Evolutionary conservation across 2,113 vertebrate species (phyloP).

Genomic region (Epinephelus lanceolatus): DNA sequence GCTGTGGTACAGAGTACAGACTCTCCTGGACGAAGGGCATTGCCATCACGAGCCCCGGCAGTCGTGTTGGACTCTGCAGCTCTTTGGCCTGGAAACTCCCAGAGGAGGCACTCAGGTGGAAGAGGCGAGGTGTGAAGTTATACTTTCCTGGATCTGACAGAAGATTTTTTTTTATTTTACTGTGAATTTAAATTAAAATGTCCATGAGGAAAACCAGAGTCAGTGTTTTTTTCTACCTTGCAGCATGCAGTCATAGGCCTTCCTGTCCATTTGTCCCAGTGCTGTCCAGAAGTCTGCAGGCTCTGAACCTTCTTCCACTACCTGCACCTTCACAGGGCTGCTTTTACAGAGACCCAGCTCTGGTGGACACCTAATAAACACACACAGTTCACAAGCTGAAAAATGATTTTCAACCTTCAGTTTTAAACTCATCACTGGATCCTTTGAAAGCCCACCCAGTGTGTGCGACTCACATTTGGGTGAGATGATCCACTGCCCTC

Average conservation of each 20-base stretch:
- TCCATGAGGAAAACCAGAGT: background rate
- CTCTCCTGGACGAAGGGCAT: slow-evolving; percentile 86
- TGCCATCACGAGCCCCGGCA: slow-evolving; percentile 76
- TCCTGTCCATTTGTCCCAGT: slow-evolving; percentile 83
- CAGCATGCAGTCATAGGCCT: slow-evolving; percentile 88
- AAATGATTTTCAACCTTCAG: background rate
- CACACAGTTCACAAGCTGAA: background rate
- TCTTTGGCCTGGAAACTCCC: slow-evolving; percentile 80
- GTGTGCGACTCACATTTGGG: slow-evolving; percentile 76
- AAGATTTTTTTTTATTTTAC: background rate
- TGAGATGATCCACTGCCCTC: slow-evolving; percentile 77
- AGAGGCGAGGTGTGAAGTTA: slow-evolving; percentile 86
- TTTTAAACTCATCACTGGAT: background rate
- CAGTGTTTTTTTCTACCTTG: slow-evolving; percentile 76
- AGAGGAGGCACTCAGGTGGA: slow-evolving; percentile 79
- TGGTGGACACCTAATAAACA: slow-evolving; percentile 75
- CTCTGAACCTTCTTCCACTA: slow-evolving; percentile 85
- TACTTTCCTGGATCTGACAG: slow-evolving; percentile 85
- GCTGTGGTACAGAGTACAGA: slow-evolving; percentile 78
- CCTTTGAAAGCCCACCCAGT: background rate
- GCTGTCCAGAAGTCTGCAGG: slow-evolving; percentile 85
- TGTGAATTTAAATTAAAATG: background rate
- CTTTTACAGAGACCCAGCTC: slow-evolving; percentile 78
- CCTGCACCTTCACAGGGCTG: slow-evolving; percentile 66
- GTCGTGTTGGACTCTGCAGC: slow-evolving; percentile 67